Evolutionary conservation across 2,113 vertebrate species (phyloP).

Genomic region (Rallus limicola): DNA sequence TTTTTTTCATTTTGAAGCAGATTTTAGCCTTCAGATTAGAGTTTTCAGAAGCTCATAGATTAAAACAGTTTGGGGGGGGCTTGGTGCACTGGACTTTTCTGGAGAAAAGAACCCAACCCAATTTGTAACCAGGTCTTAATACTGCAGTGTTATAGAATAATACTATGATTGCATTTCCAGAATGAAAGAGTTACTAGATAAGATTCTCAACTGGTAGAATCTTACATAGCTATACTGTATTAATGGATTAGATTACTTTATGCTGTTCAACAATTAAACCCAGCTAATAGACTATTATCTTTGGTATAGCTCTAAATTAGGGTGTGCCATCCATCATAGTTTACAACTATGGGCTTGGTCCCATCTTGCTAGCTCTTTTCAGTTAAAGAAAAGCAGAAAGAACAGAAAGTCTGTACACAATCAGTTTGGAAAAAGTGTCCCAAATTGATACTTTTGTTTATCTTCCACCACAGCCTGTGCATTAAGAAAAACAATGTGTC

Average conservation of each 20-base stretch:
- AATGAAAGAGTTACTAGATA: not conserved
- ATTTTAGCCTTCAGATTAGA: not conserved
- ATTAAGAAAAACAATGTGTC: not conserved
- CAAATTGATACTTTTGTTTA: not conserved
- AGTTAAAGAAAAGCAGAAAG: not conserved
- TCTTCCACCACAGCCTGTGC: fast-evolving
- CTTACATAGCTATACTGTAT: not conserved
- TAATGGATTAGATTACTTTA: not conserved
- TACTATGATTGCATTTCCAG: not conserved
- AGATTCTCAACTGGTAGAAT: not conserved
- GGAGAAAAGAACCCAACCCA: not conserved
- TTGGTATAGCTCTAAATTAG: fast-evolving
- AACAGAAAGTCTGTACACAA: not conserved
- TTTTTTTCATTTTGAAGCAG: not conserved
- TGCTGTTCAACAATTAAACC: not conserved
- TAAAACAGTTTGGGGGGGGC: not conserved
- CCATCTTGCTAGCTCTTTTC: not conserved
- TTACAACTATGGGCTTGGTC: not conserved
- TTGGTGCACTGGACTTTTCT: not conserved
- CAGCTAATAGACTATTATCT: not conserved
- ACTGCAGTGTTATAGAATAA: not conserved
- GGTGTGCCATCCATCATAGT: not conserved
- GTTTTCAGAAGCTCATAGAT: not conserved
- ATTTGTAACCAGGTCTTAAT: not conserved
- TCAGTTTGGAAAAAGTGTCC: not conserved